Base-by-base conservation (phyloP, 2,888 invertebrate genomes). In the Diloba caeruleocephala region DNA sequence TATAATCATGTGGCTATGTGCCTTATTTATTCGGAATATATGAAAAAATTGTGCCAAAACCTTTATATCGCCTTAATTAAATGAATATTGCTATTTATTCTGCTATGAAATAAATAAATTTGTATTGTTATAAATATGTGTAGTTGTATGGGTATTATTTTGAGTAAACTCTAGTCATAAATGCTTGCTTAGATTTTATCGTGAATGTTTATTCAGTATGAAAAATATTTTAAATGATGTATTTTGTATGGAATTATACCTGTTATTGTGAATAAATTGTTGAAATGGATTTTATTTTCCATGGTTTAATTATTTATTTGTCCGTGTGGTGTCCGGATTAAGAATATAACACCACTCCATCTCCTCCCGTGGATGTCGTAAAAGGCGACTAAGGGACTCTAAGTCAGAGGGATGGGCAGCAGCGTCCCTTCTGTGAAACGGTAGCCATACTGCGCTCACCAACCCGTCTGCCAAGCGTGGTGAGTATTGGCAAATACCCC, bases 181-280 rank as follows among this genome's bases (percentile, higher is more conserved):
- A 67, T 73, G 79, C 79, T 83, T 80, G 79, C 74, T 79, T 72
- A 69, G 52, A 54, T 75, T 77, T 73, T 72, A 65, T 67, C 60
- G 56, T 78, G 63, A 51, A 74, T 71, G 60, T 73, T 69, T 44
- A 67, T 66, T 64, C 76, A 72, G 61, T 67, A 82, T 73, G 74
- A 5, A 55, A 75, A 71, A 80, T 84, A 85, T 84, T 85, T 85
- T 76, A 84, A 76, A 79, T 84, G 79, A 85, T 86, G 89, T 91
- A 89, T 90, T 90, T 91, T 90, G 85, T 90, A 90, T 86, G 84
- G 41, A 76, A 82, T 71, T 87, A 84, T 88, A 87, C 83, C 82
- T 89, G 90, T 90, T 90, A 89, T 83, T 79, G 80, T 84, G 79
- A 89, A 83, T 88, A 89, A 84, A 90, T 76, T 86, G 85, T 88